Evolutionary conservation across 2,113 vertebrate species (phyloP).

Genomic region (Chaetodon auriga): DNA sequence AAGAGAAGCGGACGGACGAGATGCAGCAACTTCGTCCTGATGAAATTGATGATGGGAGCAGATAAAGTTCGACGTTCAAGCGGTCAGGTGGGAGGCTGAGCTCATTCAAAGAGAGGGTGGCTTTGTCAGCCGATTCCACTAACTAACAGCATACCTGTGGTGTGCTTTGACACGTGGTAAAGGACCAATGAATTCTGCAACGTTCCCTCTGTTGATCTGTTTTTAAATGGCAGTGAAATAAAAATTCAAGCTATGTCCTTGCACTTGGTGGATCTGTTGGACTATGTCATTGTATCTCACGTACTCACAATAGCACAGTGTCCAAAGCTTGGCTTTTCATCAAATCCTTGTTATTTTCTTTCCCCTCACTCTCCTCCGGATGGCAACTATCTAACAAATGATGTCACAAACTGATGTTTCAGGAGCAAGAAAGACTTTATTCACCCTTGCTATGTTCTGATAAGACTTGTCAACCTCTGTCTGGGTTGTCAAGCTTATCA

Average conservation of each 20-base stretch:
- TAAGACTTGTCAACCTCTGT: constrained; percentile 55
- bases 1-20: constrained; percentile 17
- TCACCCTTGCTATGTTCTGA: background rate
- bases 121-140: constrained; percentile 60
- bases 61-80: constrained; percentile 41
- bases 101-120: constrained; percentile 21
- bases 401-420: constrained; percentile 12
- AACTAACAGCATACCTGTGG: constrained; percentile 42
- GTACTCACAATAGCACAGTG: background rate
- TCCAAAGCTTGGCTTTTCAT: constrained; percentile 19
- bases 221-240: background rate
- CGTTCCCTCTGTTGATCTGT: constrained; percentile 6
- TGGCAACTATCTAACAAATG: constrained; percentile 40
- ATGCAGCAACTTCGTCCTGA: constrained; percentile 13
- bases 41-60: constrained; percentile 32
- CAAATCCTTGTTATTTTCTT: constrained; percentile 6
- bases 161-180: constrained; percentile 7
- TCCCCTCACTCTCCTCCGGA: background rate
- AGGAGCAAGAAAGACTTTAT: background rate
- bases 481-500: constrained; percentile 33
- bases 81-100: constrained; percentile 51
- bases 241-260: constrained; percentile 19
- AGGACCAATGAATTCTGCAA: constrained; percentile 26
- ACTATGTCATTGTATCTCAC: background rate
- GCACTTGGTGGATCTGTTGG: background rate